Conservation (phyloP, 1,140 invertebrate genomes). For the Brachionus rotundiformis region DNA sequence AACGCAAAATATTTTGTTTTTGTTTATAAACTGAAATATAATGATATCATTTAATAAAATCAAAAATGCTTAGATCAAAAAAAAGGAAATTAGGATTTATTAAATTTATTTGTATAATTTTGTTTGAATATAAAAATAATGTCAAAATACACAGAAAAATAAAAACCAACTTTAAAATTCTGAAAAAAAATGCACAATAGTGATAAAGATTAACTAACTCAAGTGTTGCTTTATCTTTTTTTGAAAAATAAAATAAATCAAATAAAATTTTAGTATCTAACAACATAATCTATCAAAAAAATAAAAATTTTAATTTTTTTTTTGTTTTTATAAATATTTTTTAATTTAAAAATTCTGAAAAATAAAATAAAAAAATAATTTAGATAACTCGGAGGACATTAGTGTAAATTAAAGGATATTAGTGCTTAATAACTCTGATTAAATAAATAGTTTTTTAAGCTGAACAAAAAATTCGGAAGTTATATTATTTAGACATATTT, state of each 20-base stretch:
- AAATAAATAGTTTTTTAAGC: constrained; percentile 30
- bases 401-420: constrained; percentile 21
- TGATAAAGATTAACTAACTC: neutral
- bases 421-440: neutral
- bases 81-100: neutral
- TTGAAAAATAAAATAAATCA: constrained; percentile 4
- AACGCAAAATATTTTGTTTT: neutral
- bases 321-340: constrained; percentile 31
- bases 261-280: constrained; percentile 28
- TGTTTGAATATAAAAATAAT: constrained; percentile 26
- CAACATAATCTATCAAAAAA: neutral
- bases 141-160: constrained; percentile 39
- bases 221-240: neutral
- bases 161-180: constrained; percentile 2
- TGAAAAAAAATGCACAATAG: neutral
- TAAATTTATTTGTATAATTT: constrained; percentile 25
- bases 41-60: no score
- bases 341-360: constrained; percentile 13
- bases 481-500: constrained; percentile 28
- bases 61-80: neutral
- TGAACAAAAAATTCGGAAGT: neutral
- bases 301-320: neutral
- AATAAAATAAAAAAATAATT: constrained; percentile 37
- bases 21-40: no score
- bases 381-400: constrained; percentile 44